phyloP scores from a whole-genome alignment of 2,888 invertebrate genomes.

The Ashinkailepas kermadecensis region DNA sequence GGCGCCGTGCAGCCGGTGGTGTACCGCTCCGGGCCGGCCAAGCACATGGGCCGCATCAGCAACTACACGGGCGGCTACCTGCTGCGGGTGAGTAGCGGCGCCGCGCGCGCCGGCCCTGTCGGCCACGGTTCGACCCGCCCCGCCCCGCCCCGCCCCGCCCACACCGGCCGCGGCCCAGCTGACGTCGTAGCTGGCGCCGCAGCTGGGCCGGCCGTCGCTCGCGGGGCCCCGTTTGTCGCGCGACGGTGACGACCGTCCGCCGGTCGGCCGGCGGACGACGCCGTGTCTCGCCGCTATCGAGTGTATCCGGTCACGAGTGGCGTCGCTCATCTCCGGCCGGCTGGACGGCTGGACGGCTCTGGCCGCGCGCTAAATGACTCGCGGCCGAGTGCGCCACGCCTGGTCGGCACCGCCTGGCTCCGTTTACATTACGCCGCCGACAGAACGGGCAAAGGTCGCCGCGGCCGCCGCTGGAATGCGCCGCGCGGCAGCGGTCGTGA shows the following conservation, averaged over 20 bases:
- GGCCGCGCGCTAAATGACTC: no score
- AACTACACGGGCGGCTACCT: conserved; percentile 15
- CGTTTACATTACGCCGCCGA: not conserved
- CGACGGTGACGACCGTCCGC: not conserved
- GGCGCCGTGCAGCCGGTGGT: not conserved
- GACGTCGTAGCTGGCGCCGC: not conserved
- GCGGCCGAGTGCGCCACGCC: not conserved
- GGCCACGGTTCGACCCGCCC: no score
- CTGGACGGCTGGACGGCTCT: no score
- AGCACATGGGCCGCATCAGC: conserved; percentile 16
- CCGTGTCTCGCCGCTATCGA: not conserved
- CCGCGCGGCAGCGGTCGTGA: not conserved
- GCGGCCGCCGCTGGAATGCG: not conserved
- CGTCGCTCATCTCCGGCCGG: no score
- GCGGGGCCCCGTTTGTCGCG: not conserved
- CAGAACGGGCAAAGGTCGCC: not conserved
- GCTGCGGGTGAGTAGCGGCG: not conserved
- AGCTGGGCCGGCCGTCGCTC: not conserved
- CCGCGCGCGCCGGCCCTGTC: no score
- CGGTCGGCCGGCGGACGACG: not conserved
- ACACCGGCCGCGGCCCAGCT: not conserved
- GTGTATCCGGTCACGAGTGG: not conserved
- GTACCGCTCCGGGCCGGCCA: not conserved
- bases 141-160: not conserved
- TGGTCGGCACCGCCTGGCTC: not conserved